phyloP scores from a whole-genome alignment of 92 coral and sea anemone species.

The Epizoanthus stellaris region DNA sequence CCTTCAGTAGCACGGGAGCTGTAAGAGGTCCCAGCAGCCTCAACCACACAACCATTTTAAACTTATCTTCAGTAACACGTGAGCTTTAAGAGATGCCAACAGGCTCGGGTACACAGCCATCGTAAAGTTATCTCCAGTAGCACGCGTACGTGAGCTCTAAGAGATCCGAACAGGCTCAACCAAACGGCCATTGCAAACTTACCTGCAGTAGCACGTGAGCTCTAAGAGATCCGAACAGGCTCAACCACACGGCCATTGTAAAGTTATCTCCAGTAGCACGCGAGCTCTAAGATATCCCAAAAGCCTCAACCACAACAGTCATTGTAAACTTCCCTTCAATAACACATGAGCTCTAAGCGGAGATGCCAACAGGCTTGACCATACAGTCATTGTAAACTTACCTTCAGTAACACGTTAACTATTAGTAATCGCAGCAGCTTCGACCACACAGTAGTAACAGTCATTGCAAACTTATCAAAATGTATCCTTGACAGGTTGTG shows the following conservation, averaged over 20 bases:
- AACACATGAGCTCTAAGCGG: no score
- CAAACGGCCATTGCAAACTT: neutral
- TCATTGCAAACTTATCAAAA: slow-evolving; percentile 11
- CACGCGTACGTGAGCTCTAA: no score
- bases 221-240: neutral
- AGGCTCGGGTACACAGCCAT: no score
- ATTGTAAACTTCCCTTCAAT: no score
- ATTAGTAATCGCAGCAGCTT: no score
- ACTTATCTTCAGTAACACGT: neutral
- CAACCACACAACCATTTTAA: neutral
- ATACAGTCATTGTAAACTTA: neutral
- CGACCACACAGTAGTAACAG: neutral
- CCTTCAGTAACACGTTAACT: neutral
- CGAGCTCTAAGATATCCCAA: no score
- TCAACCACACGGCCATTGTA: neutral
- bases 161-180: no score
- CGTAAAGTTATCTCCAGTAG: no score
- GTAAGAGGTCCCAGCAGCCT: neutral
- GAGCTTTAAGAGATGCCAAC: no score
- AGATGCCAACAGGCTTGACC: no score
- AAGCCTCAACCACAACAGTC: no score
- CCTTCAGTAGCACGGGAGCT: neutral
- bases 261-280: neutral
- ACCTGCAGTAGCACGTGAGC: neutral
- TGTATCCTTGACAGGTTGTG: neutral